phyloP scores from a whole-genome alignment of 2,797 vertebrate genomes.

The Schizothorax lantsangensis region DNA sequence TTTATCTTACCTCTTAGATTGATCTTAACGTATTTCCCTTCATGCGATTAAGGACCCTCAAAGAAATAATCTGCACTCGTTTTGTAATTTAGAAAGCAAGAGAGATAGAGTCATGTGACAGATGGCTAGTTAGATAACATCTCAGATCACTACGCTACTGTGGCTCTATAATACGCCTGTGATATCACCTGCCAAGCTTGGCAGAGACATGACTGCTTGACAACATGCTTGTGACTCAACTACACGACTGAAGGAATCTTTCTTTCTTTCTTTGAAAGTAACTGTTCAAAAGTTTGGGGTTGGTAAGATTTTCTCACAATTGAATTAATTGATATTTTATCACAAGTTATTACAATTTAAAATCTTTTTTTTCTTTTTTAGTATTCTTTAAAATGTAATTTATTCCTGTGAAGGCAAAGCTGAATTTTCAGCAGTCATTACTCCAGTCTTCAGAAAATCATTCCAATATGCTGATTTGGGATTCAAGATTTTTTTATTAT shows the following conservation, averaged over 20 bases:
- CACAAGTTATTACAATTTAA: neutral
- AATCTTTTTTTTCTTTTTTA: no score
- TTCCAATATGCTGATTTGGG: neutral
- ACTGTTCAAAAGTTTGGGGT: neutral
- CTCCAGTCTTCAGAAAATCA: neutral
- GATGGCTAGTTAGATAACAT: slow-evolving; percentile 67
- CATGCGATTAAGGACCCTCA: slow-evolving; percentile 11
- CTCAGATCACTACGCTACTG: slow-evolving; percentile 43
- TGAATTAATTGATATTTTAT: neutral
- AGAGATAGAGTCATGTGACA: slow-evolving; percentile 64
- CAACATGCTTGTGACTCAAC: slow-evolving; percentile 33
- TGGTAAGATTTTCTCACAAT: neutral
- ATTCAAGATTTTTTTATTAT: neutral
- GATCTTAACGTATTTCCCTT: neutral
- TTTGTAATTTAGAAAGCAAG: slow-evolving; percentile 39
- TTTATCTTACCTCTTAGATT: neutral
- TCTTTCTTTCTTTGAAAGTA: slow-evolving; percentile 7
- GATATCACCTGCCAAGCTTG: slow-evolving; percentile 38
- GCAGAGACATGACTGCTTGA: slow-evolving; percentile 27
- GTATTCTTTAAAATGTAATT: neutral
- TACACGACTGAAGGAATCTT: slow-evolving; percentile 14
- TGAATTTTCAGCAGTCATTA: neutral
- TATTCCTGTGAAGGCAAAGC: neutral
- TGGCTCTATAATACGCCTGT: slow-evolving; percentile 44
- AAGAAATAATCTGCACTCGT: slow-evolving; percentile 14